Evolutionary conservation across 2,797 vertebrate genomes (phyloP), one percentile per base, ranked within the genome.

Genomic region (Siniperca scherzeri): DNA sequence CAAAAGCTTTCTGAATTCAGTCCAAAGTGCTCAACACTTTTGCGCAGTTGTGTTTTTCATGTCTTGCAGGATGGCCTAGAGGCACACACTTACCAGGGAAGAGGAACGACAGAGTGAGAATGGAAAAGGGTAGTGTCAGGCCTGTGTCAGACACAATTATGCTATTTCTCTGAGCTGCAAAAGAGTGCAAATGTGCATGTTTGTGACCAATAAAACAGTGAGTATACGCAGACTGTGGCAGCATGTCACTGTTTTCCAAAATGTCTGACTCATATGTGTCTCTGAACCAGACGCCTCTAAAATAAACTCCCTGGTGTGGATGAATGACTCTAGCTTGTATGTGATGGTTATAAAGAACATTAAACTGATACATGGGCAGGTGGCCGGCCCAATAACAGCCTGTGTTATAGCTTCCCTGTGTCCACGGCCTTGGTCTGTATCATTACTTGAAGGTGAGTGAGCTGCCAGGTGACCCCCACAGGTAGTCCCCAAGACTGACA

Each of bases 341-440:
- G 84, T 81, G 86, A 89, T 90, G 89, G 80, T 89, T 91, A 85
- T 83, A 75, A 92, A 85, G 64, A 85, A 82, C 82, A 81, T 91
- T 87, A 81, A 86, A 85, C 59, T 91, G 87, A 93, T 89, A 74
- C 75, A 88, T 70, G 70, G 83, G 53, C 81, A 81, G 78, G 62
- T 87, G 81, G 85, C 74, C 14, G 21, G 56, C 67, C 72, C 83
- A 84, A 64, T 91, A 93, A 93, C 81, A 42, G 85, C 76, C 75
- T 59, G 42, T 27, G 40, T 90, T 84, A 86, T 89, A 84, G 86
- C 89, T 73, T 89, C 44, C 38, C 79, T 76, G 72, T 77, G 70
- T 91, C 80, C 75, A 65, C 19, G 48, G 88, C 94, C 90, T 91
- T 92, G 88, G 87, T 91, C 73, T 81, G 50, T 69, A 55, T 91